Evolutionary conservation across 2,113 vertebrate species (phyloP).

Genomic region (Pipa parva): DNA sequence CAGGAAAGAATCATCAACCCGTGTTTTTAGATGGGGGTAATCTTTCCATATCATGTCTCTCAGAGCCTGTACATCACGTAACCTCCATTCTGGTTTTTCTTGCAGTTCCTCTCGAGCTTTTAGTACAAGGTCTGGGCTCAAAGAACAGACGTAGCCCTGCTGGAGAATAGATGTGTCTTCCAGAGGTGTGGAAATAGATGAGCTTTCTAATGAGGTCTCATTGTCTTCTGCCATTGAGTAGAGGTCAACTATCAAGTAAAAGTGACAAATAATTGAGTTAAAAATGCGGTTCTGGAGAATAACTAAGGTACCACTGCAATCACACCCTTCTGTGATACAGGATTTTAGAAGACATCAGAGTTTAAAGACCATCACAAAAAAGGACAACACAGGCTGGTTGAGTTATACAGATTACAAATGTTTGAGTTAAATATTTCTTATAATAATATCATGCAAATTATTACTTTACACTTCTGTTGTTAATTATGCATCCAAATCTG

Average conservation of each 20-base stretch:
- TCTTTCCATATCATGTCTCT: constrained; percentile 96
- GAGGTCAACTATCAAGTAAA: constrained; percentile 46
- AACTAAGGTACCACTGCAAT: too few relatives aligned
- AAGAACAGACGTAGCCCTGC: constrained; percentile 78
- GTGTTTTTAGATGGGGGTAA: constrained; percentile 79
- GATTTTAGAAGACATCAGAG: too few relatives aligned
- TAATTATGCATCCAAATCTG: too few relatives aligned
- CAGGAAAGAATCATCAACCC: constrained; percentile 87
- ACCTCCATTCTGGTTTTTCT: constrained; percentile 94
- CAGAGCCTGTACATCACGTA: constrained; percentile 89
- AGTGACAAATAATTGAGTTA: neutral
- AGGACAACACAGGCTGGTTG: too few relatives aligned
- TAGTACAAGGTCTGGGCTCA: constrained; percentile 83
- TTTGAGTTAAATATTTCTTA: too few relatives aligned
- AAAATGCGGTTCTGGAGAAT: too few relatives aligned
- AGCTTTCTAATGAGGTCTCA: constrained; percentile 71
- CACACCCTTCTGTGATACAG: too few relatives aligned
- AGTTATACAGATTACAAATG: too few relatives aligned
- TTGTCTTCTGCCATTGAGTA: constrained; percentile 83
- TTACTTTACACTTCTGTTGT: too few relatives aligned
- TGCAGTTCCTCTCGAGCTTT: constrained; percentile 94
- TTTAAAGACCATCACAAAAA: too few relatives aligned
- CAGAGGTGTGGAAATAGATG: constrained; percentile 59
- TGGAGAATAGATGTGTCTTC: constrained; percentile 63
- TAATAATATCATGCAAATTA: too few relatives aligned